These are phyloP conservation scores for Ceyx melanurus DNA, from an alignment of 2,113 vertebrate genomes.

Conservation along the genomic window DNA sequence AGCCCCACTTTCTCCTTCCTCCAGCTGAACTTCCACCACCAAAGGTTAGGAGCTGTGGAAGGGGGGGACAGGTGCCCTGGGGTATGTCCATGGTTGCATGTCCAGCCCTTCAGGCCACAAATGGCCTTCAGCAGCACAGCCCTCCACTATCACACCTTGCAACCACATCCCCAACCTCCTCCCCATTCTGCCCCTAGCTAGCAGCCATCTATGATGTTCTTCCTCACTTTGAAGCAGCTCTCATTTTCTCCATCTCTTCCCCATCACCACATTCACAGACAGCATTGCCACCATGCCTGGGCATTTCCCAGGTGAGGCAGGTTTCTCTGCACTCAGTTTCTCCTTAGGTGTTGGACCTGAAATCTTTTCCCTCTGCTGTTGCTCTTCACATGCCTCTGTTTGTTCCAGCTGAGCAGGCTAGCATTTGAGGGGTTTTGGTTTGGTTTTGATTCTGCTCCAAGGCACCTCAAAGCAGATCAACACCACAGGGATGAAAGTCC, in stretches of 20 bases:
- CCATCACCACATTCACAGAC: background rate
- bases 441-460: background rate
- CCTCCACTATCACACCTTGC: background rate
- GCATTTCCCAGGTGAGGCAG: background rate
- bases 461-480: background rate
- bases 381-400: background rate
- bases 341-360: background rate
- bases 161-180: background rate
- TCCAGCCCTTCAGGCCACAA: background rate
- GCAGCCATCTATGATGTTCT: background rate
- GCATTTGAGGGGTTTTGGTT: background rate
- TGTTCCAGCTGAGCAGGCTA: background rate
- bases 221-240: rapidly evolving
- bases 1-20: background rate
- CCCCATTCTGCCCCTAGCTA: background rate
- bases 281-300: background rate
- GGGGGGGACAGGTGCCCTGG: rapidly evolving
- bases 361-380: background rate
- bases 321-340: background rate
- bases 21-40: background rate
- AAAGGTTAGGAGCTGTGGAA: background rate
- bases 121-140: background rate
- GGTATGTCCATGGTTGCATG: rapidly evolving
- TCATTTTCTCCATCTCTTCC: background rate
- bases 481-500: background rate